Percentiles rank a stretch among this genome's conserved stretches.
Conservation (phyloP, 2,113 vertebrate genomes). For the Pelobates fuscus region DNA sequence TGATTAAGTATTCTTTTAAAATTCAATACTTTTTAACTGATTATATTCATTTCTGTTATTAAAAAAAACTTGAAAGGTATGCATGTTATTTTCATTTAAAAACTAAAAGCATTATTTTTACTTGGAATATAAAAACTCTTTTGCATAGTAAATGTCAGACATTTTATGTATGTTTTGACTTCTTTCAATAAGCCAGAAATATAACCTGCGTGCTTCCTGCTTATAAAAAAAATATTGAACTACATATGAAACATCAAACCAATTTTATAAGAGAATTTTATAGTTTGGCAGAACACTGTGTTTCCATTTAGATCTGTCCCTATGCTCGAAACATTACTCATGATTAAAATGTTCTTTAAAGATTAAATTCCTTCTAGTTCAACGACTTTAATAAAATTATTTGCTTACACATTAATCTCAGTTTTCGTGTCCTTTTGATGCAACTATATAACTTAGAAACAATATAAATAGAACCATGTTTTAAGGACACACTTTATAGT, state of each 20-base stretch:
- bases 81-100: too few relatives aligned
- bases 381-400: slow-evolving; percentile 22
- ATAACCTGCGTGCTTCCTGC: neutral
- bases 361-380: slow-evolving; percentile 11
- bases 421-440: neutral
- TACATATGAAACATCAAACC: too few relatives aligned
- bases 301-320: neutral
- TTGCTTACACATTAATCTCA: neutral
- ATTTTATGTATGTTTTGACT: slow-evolving; percentile 16
- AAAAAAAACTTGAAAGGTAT: too few relatives aligned
- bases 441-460: neutral
- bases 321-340: neutral
- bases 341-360: neutral
- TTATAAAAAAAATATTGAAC: slow-evolving; percentile 13
- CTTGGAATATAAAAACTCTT: too few relatives aligned
- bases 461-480: neutral
- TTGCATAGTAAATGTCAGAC: slow-evolving; percentile 6
- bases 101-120: too few relatives aligned
- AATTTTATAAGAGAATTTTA: too few relatives aligned
- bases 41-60: too few relatives aligned
- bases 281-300: slow-evolving; percentile 9
- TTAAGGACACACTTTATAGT: too few relatives aligned
- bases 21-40: too few relatives aligned
- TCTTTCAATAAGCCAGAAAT: neutral
- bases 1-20: too few relatives aligned